Evolutionary conservation across 2,888 invertebrate species (phyloP).

Genomic region (Erannis defoliaria): DNA sequence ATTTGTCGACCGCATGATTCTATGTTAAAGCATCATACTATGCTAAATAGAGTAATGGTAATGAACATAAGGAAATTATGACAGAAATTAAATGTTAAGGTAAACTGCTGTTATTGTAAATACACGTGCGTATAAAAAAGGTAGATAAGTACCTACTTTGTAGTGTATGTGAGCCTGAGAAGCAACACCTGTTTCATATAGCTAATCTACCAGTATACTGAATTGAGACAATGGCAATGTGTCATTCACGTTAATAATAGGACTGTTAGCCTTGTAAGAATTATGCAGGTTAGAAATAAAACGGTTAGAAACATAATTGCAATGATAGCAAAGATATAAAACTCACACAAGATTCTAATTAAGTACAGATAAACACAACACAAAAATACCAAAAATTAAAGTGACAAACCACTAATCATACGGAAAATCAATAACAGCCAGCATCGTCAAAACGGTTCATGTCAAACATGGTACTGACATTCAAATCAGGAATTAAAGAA

Average conservation of each 20-base stretch:
- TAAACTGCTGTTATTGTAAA: not conserved
- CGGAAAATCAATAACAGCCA: constrained; percentile 33
- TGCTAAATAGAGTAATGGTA: too few species aligned
- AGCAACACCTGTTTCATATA: constrained; percentile 5
- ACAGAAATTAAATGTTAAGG: not conserved
- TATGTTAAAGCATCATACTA: too few species aligned
- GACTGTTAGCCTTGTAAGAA: too few species aligned
- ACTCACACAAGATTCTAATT: not conserved
- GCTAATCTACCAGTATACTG: not conserved
- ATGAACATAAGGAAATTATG: not conserved
- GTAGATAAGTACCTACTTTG: not conserved
- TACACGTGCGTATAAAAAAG: not conserved
- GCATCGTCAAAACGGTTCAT: constrained; percentile 7
- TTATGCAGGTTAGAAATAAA: not conserved
- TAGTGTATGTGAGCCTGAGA: not conserved
- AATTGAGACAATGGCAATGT: not conserved
- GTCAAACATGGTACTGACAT: constrained; percentile 26
- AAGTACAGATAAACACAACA: not conserved
- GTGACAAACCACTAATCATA: constrained; percentile 3
- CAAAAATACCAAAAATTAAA: not conserved
- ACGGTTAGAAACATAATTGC: not conserved
- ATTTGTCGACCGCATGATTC: too few species aligned
- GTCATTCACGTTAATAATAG: not conserved
- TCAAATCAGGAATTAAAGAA: constrained; percentile 10
- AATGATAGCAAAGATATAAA: not conserved